Evolutionary conservation across 2,113 vertebrate genomes (phyloP).

Genomic region (Mixornis gularis): DNA sequence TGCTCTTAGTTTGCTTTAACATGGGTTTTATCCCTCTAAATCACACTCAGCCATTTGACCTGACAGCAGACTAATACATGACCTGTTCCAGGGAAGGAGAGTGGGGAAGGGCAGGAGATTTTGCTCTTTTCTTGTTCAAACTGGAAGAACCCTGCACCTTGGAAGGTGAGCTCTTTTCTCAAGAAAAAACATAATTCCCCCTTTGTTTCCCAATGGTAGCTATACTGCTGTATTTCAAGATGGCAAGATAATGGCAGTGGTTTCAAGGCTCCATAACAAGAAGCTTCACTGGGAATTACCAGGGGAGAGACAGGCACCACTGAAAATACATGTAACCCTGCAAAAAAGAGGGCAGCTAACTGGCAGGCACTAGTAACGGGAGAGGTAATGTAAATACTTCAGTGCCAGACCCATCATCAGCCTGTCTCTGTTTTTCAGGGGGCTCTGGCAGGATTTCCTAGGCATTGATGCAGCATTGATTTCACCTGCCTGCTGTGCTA

Average conservation of each 20-base stretch:
- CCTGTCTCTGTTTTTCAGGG: not conserved
- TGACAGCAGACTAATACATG: constrained; percentile 37
- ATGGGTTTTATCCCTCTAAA: constrained; percentile 57
- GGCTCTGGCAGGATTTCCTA: not conserved
- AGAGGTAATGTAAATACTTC: not conserved
- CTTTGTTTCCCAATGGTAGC: not conserved
- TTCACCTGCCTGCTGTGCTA: not conserved
- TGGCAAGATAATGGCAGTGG: not conserved
- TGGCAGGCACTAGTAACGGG: not conserved
- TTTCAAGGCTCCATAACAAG: not conserved
- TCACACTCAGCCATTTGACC: constrained; percentile 29
- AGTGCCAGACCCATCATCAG: not conserved
- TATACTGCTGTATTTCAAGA: not conserved
- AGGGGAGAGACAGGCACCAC: not conserved
- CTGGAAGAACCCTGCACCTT: not conserved
- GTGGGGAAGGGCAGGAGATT: not conserved
- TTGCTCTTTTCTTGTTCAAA: not conserved
- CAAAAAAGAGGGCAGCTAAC: not conserved
- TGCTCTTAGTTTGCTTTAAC: constrained; percentile 64
- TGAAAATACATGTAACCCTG: not conserved
- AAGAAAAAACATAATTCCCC: not conserved
- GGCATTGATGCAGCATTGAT: not conserved
- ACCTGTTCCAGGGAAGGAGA: not conserved
- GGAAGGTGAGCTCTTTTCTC: not conserved
- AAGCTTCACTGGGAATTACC: not conserved